phyloP scores from a whole-genome alignment of 2,113 vertebrate genomes.

The Triplophysa rosa region DNA sequence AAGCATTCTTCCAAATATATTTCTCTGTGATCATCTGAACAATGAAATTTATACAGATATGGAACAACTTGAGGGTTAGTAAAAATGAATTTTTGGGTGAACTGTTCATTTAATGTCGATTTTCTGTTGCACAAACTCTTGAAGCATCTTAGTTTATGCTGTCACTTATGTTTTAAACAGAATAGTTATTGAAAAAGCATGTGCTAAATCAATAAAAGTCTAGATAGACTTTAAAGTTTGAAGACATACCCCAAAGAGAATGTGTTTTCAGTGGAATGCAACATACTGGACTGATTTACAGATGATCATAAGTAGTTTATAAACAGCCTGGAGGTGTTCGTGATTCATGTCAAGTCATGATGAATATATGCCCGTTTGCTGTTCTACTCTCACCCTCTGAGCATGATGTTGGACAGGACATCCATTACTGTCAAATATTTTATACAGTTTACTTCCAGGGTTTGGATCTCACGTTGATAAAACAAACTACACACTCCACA shows the following conservation, averaged over 20 bases:
- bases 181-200: no score
- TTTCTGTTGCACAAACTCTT: no score
- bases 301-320: constrained; percentile 31
- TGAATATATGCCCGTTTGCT: constrained; percentile 24
- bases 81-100: no score
- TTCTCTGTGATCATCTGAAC: no score
- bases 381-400: neutral
- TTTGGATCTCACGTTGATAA: constrained; percentile 9
- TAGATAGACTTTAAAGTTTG: neutral
- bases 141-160: no score
- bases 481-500: constrained; percentile 16
- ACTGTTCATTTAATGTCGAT: no score
- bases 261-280: neutral
- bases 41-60: no score
- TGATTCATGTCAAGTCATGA: constrained; percentile 14
- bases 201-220: no score
- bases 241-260: neutral
- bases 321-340: neutral
- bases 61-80: no score
- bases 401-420: constrained; percentile 5
- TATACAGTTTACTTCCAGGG: constrained; percentile 24
- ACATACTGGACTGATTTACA: constrained; percentile 8
- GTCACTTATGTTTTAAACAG: no score
- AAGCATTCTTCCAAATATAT: no score
- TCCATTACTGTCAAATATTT: constrained; percentile 17